phyloP scores from a whole-genome alignment of 2,113 vertebrate species.

The Tylochromis polylepis region DNA sequence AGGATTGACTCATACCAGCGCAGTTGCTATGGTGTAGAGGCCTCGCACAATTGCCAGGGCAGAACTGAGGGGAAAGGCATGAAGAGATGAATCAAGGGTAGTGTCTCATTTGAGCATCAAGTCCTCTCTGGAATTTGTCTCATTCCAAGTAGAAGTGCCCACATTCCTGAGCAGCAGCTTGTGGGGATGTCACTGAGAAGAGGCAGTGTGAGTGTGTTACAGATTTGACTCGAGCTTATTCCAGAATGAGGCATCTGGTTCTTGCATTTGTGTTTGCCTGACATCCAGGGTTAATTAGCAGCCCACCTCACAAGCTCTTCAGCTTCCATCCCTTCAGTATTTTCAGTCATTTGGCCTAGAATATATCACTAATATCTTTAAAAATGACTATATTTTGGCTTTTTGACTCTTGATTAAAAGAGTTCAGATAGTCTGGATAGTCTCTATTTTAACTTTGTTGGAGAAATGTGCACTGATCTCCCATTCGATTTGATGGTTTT shows the following conservation, averaged over 20 bases:
- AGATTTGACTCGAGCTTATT: constrained; percentile 21
- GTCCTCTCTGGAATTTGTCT: constrained; percentile 62
- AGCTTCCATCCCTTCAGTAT: neutral
- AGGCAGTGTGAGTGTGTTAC: constrained; percentile 49
- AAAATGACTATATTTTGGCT: neutral
- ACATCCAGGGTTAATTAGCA: constrained; percentile 37
- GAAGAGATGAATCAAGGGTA: constrained; percentile 60
- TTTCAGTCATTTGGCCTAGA: neutral
- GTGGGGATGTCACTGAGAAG: constrained; percentile 57
- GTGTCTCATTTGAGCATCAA: constrained; percentile 61
- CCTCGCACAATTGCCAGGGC: constrained; percentile 41
- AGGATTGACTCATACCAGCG: constrained; percentile 70
- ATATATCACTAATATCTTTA: neutral
- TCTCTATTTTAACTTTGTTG: neutral
- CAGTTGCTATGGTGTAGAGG: constrained; percentile 68
- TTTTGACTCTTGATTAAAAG: neutral
- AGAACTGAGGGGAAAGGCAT: constrained; percentile 34
- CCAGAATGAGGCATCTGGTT: constrained; percentile 42
- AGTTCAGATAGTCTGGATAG: neutral
- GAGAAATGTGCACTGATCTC: neutral
- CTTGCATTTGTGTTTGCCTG: constrained; percentile 36
- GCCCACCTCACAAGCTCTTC: neutral
- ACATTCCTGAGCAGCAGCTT: constrained; percentile 59
- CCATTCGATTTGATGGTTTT: neutral
- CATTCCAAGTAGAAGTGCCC: constrained; percentile 55